Conservation (phyloP, 2,797 vertebrate species). For the Mus caroli region DNA sequence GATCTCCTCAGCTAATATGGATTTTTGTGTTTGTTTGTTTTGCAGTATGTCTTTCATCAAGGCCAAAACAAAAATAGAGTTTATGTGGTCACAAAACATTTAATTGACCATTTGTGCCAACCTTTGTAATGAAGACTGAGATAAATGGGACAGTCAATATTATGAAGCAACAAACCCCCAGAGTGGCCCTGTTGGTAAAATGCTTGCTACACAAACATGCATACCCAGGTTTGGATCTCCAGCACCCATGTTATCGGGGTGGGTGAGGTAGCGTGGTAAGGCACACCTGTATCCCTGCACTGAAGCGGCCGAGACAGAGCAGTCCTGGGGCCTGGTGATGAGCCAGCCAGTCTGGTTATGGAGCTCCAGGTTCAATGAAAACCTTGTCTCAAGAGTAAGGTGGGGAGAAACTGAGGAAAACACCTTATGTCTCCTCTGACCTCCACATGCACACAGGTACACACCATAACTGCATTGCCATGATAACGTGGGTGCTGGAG, state of each 20-base stretch:
- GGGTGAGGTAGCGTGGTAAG: no score
- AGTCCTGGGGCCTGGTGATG: background rate
- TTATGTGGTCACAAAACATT: slow-evolving; percentile 2
- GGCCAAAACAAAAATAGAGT: background rate
- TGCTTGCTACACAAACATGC: background rate
- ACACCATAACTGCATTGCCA: background rate
- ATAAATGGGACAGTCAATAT: background rate
- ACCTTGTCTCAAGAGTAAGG: background rate
- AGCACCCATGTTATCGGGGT: background rate
- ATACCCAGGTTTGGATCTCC: background rate
- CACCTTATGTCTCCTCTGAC: background rate
- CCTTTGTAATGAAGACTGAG: background rate
- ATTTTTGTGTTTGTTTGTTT: background rate
- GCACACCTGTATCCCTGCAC: background rate
- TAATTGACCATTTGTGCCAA: background rate
- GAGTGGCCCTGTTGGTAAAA: background rate
- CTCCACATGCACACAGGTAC: accelerated
- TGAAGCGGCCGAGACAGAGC: background rate
- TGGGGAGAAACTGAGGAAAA: background rate
- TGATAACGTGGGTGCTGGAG: background rate
- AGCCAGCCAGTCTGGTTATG: background rate
- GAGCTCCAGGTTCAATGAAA: background rate
- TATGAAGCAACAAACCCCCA: background rate
- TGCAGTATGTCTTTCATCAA: slow-evolving; percentile 1
- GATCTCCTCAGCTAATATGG: background rate